These are phyloP conservation scores for Drosophila busckii DNA, from an alignment of 1,140 invertebrate genomes.

Conservation along the genomic window DNA sequence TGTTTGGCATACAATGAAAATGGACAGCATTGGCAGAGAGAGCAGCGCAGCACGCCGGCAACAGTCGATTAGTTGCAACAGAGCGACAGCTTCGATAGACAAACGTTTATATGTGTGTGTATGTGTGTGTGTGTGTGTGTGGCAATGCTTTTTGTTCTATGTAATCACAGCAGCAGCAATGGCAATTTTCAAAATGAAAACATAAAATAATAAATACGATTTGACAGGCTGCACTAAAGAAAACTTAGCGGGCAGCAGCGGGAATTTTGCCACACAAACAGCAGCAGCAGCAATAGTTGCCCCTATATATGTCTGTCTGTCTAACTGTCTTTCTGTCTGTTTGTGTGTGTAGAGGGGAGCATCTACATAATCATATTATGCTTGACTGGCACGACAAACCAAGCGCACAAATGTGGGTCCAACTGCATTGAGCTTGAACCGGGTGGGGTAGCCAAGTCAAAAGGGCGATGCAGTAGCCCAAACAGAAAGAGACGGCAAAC, in stretches of 20 bases:
- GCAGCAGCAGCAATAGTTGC: too few species aligned
- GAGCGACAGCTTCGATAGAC: slow-evolving; percentile 3
- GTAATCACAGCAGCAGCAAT: slow-evolving; percentile 61
- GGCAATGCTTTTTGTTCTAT: slow-evolving; percentile 65
- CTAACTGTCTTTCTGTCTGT: slow-evolving; percentile 5
- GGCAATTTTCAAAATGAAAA: slow-evolving; percentile 76
- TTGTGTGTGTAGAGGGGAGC: slow-evolving; percentile 26
- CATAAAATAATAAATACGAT: slow-evolving; percentile 76
- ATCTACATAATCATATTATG: slow-evolving; percentile 77
- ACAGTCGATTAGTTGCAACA: slow-evolving; percentile 67
- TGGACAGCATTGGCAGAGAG: slow-evolving; percentile 22
- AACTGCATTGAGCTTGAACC: slow-evolving; percentile 66
- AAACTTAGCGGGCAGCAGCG: slow-evolving; percentile 25
- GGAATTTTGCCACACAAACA: slow-evolving; percentile 20
- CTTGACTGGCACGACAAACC: slow-evolving; percentile 74
- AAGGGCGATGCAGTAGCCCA: background rate
- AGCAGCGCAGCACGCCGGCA: slow-evolving; percentile 48
- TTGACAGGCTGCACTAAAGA: slow-evolving; percentile 55
- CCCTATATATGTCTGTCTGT: slow-evolving; percentile 1
- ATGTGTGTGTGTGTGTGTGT: slow-evolving; percentile 30
- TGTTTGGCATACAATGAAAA: slow-evolving; percentile 33
- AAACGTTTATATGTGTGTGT: too few species aligned
- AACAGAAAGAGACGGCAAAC: slow-evolving; percentile 17
- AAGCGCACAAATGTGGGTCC: slow-evolving; percentile 75
- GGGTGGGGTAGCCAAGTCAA: too few species aligned